Conservation (phyloP, 2,797 vertebrate species). For the Alouatta caraya region DNA sequence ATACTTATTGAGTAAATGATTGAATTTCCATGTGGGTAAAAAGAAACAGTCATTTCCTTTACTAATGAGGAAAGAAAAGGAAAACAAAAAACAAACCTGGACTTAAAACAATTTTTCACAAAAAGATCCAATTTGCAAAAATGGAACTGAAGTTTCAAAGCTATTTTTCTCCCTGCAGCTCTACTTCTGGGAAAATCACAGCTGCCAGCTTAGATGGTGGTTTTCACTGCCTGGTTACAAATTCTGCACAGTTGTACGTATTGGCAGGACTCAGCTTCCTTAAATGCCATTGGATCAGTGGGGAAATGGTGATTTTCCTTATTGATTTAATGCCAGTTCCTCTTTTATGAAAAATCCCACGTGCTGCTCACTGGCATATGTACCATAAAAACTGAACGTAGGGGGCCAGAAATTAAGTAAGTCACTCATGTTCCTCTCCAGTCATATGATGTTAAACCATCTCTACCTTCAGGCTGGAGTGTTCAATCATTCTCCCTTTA, state of each 20-base stretch:
- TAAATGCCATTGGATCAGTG: slow-evolving; percentile 23
- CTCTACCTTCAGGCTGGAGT: background rate
- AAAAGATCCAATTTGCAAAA: slow-evolving; percentile 55
- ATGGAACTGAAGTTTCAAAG: slow-evolving; percentile 28
- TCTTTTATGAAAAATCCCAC: slow-evolving; percentile 60
- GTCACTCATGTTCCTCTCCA: background rate
- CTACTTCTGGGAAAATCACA: slow-evolving; percentile 58
- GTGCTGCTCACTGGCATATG: background rate
- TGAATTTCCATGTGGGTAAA: background rate
- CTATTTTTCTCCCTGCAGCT: slow-evolving; percentile 53
- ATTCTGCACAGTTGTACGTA: background rate
- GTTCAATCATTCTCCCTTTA: background rate
- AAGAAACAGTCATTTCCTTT: slow-evolving; percentile 15
- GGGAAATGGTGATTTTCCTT: slow-evolving; percentile 62
- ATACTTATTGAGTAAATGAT: background rate
- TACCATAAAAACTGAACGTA: background rate
- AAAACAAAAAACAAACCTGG: background rate
- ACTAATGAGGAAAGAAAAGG: background rate
- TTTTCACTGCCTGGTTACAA: slow-evolving; percentile 48
- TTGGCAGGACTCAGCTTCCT: slow-evolving; percentile 58
- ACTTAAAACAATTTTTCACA: slow-evolving; percentile 37
- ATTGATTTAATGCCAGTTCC: slow-evolving; percentile 62
- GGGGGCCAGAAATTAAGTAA: background rate
- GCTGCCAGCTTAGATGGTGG: slow-evolving; percentile 42
- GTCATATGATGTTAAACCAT: background rate